Evolutionary conservation across 2,888 invertebrate species (phyloP), one percentile per base, ranked within the genome.

Genomic region (Phengaris arion): DNA sequence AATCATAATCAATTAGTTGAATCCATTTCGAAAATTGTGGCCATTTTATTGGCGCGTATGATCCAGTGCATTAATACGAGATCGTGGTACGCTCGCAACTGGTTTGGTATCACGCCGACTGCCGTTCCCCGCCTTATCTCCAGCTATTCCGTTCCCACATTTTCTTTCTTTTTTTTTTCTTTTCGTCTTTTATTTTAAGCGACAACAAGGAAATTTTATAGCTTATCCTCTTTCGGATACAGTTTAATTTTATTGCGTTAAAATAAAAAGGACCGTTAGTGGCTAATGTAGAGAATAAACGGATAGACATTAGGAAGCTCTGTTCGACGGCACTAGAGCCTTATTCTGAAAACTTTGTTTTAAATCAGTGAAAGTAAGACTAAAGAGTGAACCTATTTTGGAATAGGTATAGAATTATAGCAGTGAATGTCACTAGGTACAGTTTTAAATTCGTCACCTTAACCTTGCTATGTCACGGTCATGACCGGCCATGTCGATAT

Each of bases 1-100:
- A 89, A 90, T 88, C 85, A 82, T 83, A 86, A 86, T 84, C 85
- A 88, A 89, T 89, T 89, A 89, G 86, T 86, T 83, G 86, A 84
- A 82, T 83, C 81, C 83, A 85, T 84, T 83, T 81, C 82, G 85
- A 86, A 86, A 88, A 85, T 82, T 80, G 84, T 82, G 80, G 83
- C 81, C 81, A 83, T 89, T 88, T 89, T 89, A 89, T 88, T 88
- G 86, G 87, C 84, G 83, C 81, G 82, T 82, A 83, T 86, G 85
- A 86, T 85, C 84, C 83, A 85, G 83, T 84, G 83, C 82, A 83
- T 85, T 85, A 85, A 86, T 84, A 85, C 82, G 83, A 84, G 81
- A 82, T 74, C 78, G 77, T 79, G 81, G 79, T 79, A 80, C 76
- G 74, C 79, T 77, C 76, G 52, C 78, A 9, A 64, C 64, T 45